Evolutionary conservation across 2,797 vertebrate genomes (phyloP).

Genomic region (Gobio occitaniae): DNA sequence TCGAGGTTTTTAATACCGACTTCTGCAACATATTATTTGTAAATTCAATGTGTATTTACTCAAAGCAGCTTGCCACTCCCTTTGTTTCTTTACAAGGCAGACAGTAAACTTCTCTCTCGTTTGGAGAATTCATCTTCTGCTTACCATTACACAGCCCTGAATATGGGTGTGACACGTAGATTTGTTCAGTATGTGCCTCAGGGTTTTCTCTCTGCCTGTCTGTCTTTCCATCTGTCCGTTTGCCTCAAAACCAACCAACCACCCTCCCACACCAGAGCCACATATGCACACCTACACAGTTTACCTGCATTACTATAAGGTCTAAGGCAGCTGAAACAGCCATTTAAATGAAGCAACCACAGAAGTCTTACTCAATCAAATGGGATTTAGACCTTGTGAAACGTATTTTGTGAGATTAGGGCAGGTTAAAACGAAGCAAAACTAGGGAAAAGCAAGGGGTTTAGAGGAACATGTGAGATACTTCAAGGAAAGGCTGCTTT

Average conservation of each 20-base stretch:
- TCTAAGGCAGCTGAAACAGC: slow-evolving; percentile 14
- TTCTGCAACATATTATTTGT: slow-evolving; percentile 48
- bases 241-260: not conserved
- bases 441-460: not conserved
- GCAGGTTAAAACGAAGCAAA: slow-evolving; percentile 38
- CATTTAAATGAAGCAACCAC: not conserved
- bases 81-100: slow-evolving; percentile 62
- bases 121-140: slow-evolving; percentile 61
- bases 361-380: slow-evolving; percentile 4
- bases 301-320: slow-evolving; percentile 1
- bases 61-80: slow-evolving; percentile 70
- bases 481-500: slow-evolving; percentile 16
- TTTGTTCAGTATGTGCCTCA: slow-evolving; percentile 52
- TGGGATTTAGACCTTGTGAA: slow-evolving; percentile 34
- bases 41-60: slow-evolving; percentile 60
- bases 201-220: slow-evolving; percentile 52
- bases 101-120: slow-evolving; percentile 65
- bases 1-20: slow-evolving; percentile 8
- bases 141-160: slow-evolving; percentile 58
- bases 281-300: slow-evolving; percentile 14
- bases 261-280: slow-evolving; percentile 25
- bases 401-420: slow-evolving; percentile 32
- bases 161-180: slow-evolving; percentile 60
- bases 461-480: slow-evolving; percentile 4
- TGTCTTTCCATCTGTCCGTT: not conserved